Conservation (phyloP, 2,888 invertebrate genomes). For the Acrobasis consociella region DNA sequence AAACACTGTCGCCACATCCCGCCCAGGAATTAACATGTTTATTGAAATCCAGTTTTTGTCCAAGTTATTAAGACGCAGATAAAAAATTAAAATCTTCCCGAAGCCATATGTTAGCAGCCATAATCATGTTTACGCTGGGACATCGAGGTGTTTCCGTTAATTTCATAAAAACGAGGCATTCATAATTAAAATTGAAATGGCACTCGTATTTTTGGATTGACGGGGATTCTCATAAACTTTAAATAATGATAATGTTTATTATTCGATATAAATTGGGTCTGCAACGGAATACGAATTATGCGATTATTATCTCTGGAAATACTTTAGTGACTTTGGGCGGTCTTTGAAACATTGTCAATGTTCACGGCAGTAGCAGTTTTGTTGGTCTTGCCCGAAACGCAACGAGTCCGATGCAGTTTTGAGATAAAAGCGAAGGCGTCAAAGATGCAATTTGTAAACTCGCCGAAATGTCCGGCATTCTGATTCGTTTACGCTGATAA, state of each 20-base stretch:
- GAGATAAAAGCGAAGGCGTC: constrained; percentile 63
- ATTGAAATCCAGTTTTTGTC: constrained; percentile 43
- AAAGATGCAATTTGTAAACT: constrained; percentile 70
- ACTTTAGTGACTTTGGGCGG: constrained; percentile 48
- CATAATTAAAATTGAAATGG: constrained; percentile 24
- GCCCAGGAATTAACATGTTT: constrained; percentile 41
- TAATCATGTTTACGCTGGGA: constrained; percentile 30
- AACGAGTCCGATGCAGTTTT: constrained; percentile 48
- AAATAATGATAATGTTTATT: constrained; percentile 33
- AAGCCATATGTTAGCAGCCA: constrained; percentile 23
- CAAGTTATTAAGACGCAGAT: constrained; percentile 36
- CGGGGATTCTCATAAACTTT: constrained; percentile 23
- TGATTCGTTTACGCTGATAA: constrained; percentile 59
- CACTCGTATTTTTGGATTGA: constrained; percentile 23
- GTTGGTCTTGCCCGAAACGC: constrained; percentile 45
- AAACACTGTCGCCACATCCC: constrained; percentile 27
- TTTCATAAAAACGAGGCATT: constrained; percentile 31
- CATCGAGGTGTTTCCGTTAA: constrained; percentile 37
- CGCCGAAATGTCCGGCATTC: constrained; percentile 59
- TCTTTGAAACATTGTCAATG: constrained; percentile 29
- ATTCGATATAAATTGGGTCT: constrained; percentile 30
- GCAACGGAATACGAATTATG: constrained; percentile 37
- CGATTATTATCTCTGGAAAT: constrained; percentile 40
- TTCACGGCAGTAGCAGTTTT: constrained; percentile 7
- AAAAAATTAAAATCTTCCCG: constrained; percentile 26